phyloP scores from a whole-genome alignment of 2,888 invertebrate species.

The Aphodius granarius region DNA sequence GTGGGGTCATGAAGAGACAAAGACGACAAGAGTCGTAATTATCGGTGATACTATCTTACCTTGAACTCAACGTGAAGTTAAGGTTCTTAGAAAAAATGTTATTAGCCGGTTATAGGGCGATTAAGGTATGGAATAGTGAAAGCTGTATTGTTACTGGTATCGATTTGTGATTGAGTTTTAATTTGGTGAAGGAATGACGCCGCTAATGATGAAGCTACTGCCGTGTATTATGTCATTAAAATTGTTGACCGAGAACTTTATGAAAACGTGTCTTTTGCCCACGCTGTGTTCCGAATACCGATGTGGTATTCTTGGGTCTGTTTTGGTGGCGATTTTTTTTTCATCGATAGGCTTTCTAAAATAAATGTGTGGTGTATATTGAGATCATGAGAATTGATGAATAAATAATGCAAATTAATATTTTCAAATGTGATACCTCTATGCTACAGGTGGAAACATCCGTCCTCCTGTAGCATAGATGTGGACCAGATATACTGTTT shows the following conservation, averaged over 20 bases:
- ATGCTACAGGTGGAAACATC: too few relatives aligned
- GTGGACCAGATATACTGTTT: too few relatives aligned
- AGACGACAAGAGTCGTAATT: slow-evolving; percentile 34
- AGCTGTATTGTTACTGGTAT: slow-evolving; percentile 27
- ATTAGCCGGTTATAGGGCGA: slow-evolving; percentile 23
- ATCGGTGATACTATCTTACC: slow-evolving; percentile 37
- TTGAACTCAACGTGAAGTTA: slow-evolving; percentile 38
- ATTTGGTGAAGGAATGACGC: not conserved
- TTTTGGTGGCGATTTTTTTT: not conserved
- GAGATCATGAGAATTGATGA: not conserved
- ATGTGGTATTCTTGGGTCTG: not conserved
- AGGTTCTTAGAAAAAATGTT: slow-evolving; percentile 28
- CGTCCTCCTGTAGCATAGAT: too few relatives aligned
- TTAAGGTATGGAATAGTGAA: slow-evolving; percentile 30
- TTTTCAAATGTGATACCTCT: not conserved
- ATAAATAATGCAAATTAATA: not conserved
- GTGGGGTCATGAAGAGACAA: slow-evolving; percentile 37
- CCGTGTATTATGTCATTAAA: not conserved
- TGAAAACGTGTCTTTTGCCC: not conserved
- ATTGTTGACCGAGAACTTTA: not conserved
- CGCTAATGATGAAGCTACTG: not conserved
- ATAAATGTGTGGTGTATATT: not conserved
- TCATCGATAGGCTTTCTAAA: not conserved
- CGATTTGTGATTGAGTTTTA: not conserved
- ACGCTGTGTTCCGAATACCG: not conserved